phyloP scores from a whole-genome alignment of 2,797 vertebrate species.

The Tenualosa ilisha region DNA sequence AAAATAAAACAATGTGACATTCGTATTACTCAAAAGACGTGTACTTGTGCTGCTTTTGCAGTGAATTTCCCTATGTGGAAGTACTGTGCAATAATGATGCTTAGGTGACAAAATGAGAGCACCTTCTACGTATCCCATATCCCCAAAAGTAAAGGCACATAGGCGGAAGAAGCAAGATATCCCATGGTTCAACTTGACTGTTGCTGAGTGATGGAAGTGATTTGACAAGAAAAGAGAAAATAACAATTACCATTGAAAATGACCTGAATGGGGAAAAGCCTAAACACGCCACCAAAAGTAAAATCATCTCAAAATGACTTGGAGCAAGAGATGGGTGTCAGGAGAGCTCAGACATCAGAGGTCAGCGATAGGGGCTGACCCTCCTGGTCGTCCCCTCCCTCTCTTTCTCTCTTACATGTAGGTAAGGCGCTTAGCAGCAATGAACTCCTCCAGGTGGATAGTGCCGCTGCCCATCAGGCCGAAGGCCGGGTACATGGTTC shows the following conservation, averaged over 20 bases:
- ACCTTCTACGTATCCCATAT: constrained; percentile 54
- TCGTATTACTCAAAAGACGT: neutral
- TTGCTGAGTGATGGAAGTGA: constrained; percentile 48
- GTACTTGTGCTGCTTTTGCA: neutral
- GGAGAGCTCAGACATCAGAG: constrained; percentile 11
- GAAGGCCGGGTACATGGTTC: constrained; percentile 92
- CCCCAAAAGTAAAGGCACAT: constrained; percentile 62
- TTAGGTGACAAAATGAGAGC: constrained; percentile 5
- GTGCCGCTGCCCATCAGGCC: constrained; percentile 90
- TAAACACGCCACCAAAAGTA: constrained; percentile 36
- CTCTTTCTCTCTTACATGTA: constrained; percentile 64
- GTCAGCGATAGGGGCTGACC: neutral
- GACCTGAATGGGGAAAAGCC: constrained; percentile 11
- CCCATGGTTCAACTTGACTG: constrained; percentile 54
- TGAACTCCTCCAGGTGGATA: constrained; percentile 85
- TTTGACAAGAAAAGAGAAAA: constrained; percentile 51
- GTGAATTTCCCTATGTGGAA: constrained; percentile 30
- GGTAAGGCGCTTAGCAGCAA: constrained; percentile 76
- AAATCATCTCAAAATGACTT: constrained; percentile 18
- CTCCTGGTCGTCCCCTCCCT: neutral
- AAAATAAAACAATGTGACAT: constrained; percentile 25
- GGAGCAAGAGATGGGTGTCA: neutral
- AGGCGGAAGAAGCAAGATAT: constrained; percentile 62
- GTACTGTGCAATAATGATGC: constrained; percentile 38
- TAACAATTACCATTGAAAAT: neutral